Conservation (phyloP, 1,140 invertebrate species). For the Aricia agestis region DNA sequence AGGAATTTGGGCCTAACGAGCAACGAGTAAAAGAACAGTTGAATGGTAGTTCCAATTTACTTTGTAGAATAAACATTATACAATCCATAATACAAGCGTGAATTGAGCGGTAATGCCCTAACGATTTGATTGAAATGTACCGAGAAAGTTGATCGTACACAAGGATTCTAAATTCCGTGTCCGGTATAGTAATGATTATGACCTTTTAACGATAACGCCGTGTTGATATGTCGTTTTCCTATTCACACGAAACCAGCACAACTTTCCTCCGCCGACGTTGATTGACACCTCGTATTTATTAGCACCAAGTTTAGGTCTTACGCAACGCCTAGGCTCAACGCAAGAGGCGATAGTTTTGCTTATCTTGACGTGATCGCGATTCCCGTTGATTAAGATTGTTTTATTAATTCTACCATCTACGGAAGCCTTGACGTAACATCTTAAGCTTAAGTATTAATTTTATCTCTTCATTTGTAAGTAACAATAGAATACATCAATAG, state of each 20-base stretch:
- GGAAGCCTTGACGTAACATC: not conserved
- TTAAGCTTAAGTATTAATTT: too few relatives aligned
- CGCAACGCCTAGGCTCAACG: not conserved
- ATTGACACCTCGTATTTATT: conserved; percentile 6
- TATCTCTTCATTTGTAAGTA: too few relatives aligned
- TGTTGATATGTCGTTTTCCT: not conserved
- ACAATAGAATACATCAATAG: too few relatives aligned
- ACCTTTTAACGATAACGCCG: conserved; percentile 6
- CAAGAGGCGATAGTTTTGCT: conserved; percentile 1
- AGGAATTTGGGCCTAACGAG: too few relatives aligned
- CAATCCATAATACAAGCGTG: too few relatives aligned
- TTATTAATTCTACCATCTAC: not conserved
- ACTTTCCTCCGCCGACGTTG: not conserved
- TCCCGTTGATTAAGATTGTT: not conserved
- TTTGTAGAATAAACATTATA: too few relatives aligned
- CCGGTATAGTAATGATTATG: not conserved
- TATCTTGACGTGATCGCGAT: not conserved
- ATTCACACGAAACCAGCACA: not conserved
- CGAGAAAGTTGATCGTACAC: not conserved
- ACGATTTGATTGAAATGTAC: too few relatives aligned
- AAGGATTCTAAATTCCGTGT: not conserved
- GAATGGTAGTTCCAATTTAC: too few relatives aligned
- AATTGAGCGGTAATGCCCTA: too few relatives aligned
- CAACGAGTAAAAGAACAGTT: too few relatives aligned
- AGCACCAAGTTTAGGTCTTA: conserved; percentile 7